phyloP scores from a whole-genome alignment of 2,113 vertebrate genomes.

The Cyphomyrus plagiostoma region DNA sequence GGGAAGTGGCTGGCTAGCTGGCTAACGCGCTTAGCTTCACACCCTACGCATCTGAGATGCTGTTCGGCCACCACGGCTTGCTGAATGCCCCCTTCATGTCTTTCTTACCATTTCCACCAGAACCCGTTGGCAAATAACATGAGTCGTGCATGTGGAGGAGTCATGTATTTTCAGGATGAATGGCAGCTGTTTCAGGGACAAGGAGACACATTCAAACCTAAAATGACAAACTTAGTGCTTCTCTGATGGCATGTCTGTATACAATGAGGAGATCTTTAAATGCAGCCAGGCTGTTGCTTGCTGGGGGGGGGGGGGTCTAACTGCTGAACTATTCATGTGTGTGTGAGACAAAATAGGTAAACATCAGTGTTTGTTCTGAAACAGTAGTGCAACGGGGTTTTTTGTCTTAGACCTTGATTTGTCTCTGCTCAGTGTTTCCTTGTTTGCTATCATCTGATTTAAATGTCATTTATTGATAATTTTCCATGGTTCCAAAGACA shows the following conservation, averaged over 20 bases:
- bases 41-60: neutral
- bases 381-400: neutral
- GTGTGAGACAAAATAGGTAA: neutral
- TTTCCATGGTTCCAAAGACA: neutral
- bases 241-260: neutral
- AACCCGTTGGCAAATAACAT: neutral
- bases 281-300: neutral
- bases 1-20: neutral
- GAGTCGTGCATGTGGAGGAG: neutral
- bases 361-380: neutral
- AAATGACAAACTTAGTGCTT: neutral
- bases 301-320: neutral
- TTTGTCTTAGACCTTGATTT: neutral
- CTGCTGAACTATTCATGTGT: neutral
- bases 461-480: neutral
- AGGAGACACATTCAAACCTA: neutral
- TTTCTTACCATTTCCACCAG: neutral
- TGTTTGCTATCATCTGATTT: neutral
- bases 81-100: neutral
- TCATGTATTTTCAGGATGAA: neutral
- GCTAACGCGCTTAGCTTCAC: neutral
- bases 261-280: neutral
- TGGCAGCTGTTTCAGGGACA: neutral
- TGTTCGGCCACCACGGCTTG: neutral
- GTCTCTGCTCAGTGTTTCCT: neutral